Percentiles rank a stretch among this genome's conserved stretches.
phyloP scores from a whole-genome alignment of 2,888 invertebrate species.

The Drosophila fungiperda region DNA sequence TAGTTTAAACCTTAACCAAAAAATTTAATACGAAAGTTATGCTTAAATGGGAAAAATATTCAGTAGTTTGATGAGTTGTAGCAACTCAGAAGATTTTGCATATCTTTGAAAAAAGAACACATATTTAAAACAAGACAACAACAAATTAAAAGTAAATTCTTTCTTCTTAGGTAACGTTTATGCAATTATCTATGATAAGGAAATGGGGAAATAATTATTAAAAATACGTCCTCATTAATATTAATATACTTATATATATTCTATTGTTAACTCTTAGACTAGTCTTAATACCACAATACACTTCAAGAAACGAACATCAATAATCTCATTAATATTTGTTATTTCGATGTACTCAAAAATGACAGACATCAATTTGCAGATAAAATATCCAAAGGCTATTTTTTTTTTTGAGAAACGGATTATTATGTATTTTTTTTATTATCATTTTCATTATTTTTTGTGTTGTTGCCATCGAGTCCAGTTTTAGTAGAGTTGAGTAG shows the following conservation, averaged over 20 bases:
- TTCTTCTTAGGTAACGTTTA: not conserved
- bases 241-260: not conserved
- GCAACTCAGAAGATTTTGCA: not conserved
- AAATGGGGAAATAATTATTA: not conserved
- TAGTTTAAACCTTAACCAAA: not conserved
- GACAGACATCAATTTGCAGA: slow-evolving; percentile 30
- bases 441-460: not conserved
- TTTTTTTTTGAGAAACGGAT: slow-evolving; percentile 30
- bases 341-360: slow-evolving; percentile 20
- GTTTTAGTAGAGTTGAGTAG: not conserved
- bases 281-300: not conserved
- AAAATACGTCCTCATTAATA: not conserved
- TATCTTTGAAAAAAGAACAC: not conserved
- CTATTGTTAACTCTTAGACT: not conserved
- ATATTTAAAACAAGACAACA: not conserved
- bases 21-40: not conserved
- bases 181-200: not conserved
- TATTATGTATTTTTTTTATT: not conserved
- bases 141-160: not conserved
- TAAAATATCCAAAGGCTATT: slow-evolving; percentile 13
- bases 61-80: not conserved
- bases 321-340: not conserved
- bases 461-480: slow-evolving; percentile 12
- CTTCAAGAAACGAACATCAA: not conserved
- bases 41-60: not conserved